A percentile compares a stretch with the other conserved stretches of the same genome.
phyloP scores from a whole-genome alignment of 1,140 invertebrate genomes.

The Chironomus tepperi region DNA sequence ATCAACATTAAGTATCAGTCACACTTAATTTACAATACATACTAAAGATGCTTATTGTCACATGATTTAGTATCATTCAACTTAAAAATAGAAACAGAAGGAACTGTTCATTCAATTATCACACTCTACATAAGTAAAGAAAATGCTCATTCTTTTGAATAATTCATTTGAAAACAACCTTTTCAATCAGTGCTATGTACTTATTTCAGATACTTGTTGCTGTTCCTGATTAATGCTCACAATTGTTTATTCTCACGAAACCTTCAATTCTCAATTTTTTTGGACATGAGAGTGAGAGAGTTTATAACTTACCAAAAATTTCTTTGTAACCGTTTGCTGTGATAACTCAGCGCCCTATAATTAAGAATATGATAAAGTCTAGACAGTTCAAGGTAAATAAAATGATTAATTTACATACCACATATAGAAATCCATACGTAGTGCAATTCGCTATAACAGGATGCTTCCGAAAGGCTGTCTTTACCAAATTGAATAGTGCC shows the following conservation, averaged over 20 bases:
- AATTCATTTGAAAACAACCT: not conserved
- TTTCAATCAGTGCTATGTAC: constrained; percentile 28
- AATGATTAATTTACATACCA: constrained; percentile 29
- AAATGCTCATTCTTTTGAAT: too few species aligned
- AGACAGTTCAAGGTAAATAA: not conserved
- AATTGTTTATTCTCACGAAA: constrained; percentile 24
- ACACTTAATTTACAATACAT: too few species aligned
- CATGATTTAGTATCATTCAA: too few species aligned
- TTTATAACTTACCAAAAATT: constrained; percentile 44
- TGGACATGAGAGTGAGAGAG: constrained; percentile 17
- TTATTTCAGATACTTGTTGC: constrained; percentile 27
- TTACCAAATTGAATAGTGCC: constrained; percentile 18
- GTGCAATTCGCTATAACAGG: constrained; percentile 63
- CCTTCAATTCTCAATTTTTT: constrained; percentile 26
- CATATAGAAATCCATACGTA: constrained; percentile 67
- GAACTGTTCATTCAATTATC: too few species aligned
- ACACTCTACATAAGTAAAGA: too few species aligned
- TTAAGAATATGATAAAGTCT: not conserved
- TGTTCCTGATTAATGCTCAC: not conserved
- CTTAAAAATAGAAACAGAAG: too few species aligned
- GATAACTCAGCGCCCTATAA: constrained; percentile 57
- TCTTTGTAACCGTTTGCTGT: constrained; percentile 62
- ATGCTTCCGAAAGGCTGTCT: constrained; percentile 40
- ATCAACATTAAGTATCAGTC: too few species aligned
- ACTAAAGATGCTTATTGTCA: too few species aligned